Base-by-base conservation (phyloP, 53 echinoderm and acorn worm genomes). In the Paracentrotus lividus region DNA sequence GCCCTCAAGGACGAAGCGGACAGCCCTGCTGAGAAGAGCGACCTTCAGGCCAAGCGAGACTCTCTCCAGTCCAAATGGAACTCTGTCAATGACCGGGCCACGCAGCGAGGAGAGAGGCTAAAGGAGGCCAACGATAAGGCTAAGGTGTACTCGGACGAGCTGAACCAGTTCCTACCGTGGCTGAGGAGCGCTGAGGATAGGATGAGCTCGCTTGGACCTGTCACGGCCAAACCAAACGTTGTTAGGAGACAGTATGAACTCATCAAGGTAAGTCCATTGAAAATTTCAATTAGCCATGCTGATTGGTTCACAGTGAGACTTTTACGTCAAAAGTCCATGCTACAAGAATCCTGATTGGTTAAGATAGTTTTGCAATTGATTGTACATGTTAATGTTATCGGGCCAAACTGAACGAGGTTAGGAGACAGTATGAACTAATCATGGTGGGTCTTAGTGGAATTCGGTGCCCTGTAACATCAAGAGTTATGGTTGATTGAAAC, bases 141-240 rank as follows among this genome's bases (percentile, higher is more conserved):
- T 93, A 97, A 99, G 91, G 88, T 93, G 61, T 97, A 99, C 94
- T 96, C 94, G 0, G 99, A 99, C 59, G 99, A 99, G 85, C 93
- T 95, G 57, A 96, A 97, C 52, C 97, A 97, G 93, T 97, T 99
- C 94, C 55, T 96, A 76, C 99, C 99, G 2, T 99, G 99, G 99
- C 86, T 99, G 93, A 94, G 97, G 59, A 97, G 96, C 60, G 96
- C 96, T 1, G 99, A 99, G 93, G 99, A 99, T 85, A 85, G 96
- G 53, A 85, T 99, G 47, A 92, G 95, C 12, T 97, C 99, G 0
- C 93, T 97, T 12, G 99, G 97, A 77, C 97, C 99, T 0, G 96
- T 99, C 45, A 94, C 95, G 42, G 96, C 96, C 91, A 99, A 99
- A 85, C 96, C 97, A 21, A 96, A 95, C 85, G 97, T 96, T 47